Conservation (phyloP, 2,113 vertebrate species). For the Thomomys bottae region DNA sequence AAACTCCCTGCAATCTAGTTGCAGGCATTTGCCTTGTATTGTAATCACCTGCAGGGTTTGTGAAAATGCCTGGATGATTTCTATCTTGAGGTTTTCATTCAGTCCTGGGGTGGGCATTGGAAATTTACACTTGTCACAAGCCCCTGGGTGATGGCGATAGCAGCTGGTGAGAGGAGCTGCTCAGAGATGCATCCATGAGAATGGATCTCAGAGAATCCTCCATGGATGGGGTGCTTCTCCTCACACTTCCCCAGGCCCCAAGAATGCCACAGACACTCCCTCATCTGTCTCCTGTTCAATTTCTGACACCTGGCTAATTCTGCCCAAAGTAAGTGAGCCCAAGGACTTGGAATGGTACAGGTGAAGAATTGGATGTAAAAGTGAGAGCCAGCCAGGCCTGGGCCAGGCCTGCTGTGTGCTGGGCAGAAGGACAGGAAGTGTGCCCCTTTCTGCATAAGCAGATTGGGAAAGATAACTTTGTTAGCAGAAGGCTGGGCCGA, state of each 20-base stretch:
- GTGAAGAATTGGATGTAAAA: background rate
- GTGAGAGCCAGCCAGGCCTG: background rate
- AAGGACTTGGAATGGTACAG: background rate
- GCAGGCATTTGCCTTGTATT: background rate
- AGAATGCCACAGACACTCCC: background rate
- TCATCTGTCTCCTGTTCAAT: background rate
- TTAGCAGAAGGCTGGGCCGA: slow-evolving; percentile 88
- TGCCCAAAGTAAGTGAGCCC: background rate
- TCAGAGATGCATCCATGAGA: background rate
- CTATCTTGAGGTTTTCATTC: background rate
- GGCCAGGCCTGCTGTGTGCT: slow-evolving; percentile 64
- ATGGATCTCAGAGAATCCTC: background rate
- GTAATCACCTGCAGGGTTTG: background rate
- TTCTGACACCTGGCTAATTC: background rate
- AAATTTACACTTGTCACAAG: background rate
- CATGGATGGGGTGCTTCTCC: background rate
- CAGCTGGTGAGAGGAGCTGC: too few relatives aligned
- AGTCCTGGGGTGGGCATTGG: background rate
- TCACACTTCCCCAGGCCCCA: background rate
- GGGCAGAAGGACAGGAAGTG: slow-evolving; percentile 89
- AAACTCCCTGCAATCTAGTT: background rate
- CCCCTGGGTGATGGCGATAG: too few relatives aligned
- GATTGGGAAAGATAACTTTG: slow-evolving; percentile 93
- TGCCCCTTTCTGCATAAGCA: slow-evolving; percentile 87
- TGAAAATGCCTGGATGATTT: background rate